These are phyloP conservation scores for Calcarius ornatus DNA, from an alignment of 2,113 vertebrate genomes.

Conservation along the genomic window DNA sequence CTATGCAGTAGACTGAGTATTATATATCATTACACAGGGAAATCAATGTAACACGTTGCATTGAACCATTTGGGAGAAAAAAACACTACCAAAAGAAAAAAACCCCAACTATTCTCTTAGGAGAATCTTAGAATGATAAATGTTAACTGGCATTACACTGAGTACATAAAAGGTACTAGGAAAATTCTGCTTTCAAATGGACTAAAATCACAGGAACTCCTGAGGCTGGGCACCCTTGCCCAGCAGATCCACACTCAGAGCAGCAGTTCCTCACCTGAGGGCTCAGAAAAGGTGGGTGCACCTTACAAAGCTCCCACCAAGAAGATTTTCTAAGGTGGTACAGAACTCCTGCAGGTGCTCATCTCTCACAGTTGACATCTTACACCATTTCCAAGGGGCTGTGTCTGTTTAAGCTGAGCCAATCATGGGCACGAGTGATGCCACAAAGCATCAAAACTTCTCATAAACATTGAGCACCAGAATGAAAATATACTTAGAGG, in stretches of 20 bases:
- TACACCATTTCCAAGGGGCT: background rate
- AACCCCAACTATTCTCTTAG: background rate
- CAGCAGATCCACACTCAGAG: background rate
- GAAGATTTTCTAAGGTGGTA: background rate
- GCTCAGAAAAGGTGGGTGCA: background rate
- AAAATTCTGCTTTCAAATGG: background rate
- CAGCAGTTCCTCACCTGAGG: background rate
- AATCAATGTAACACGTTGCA: background rate
- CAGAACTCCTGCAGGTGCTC: background rate
- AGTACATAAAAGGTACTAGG: background rate
- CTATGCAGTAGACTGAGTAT: background rate
- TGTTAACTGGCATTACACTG: background rate
- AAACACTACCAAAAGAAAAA: background rate
- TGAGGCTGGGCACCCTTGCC: accelerated
- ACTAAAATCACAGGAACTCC: background rate
- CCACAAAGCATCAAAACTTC: background rate
- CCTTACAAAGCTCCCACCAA: background rate
- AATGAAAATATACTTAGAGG: background rate
- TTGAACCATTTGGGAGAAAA: background rate
- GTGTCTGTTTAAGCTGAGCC: background rate
- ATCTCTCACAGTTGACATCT: accelerated
- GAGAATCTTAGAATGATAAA: background rate
- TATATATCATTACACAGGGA: background rate
- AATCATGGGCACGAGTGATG: background rate
- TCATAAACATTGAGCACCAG: background rate